These are phyloP conservation scores for Calameuta filiformis DNA, from an alignment of 2,888 invertebrate genomes.

Conservation along the genomic window DNA sequence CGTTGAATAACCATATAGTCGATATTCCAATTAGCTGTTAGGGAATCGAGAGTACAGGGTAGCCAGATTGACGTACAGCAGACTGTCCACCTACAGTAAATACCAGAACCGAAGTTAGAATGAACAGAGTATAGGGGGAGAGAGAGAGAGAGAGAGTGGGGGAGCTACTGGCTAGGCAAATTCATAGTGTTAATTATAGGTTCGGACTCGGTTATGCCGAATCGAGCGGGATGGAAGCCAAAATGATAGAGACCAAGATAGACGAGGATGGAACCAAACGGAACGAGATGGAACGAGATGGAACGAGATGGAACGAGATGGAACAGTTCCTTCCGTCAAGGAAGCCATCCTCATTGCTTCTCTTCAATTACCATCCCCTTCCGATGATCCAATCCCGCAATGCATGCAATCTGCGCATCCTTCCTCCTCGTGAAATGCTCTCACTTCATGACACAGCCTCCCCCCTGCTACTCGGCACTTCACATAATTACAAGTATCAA, in stretches of 20 bases:
- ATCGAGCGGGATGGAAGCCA: too few species aligned
- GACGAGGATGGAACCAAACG: neutral
- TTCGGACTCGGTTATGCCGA: neutral
- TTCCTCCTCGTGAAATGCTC: neutral
- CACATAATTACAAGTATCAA: conserved; percentile 27
- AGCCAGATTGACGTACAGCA: too few species aligned
- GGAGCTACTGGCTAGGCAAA: conserved; percentile 14
- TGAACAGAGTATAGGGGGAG: neutral
- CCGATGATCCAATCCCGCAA: conserved; percentile 25
- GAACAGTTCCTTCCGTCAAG: neutral
- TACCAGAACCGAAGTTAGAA: too few species aligned
- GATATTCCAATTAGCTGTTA: too few species aligned
- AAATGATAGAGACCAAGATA: too few species aligned
- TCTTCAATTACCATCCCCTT: conserved; percentile 33
- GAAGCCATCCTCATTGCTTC: conserved; percentile 17
- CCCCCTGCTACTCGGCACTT: conserved; percentile 17
- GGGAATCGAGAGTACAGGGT: too few species aligned
- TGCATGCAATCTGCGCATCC: conserved; percentile 20
- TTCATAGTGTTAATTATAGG: conserved; percentile 23
- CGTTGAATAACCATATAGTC: too few species aligned
- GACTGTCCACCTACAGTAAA: too few species aligned
- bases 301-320: neutral
- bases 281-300: conserved; percentile 9
- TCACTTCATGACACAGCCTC: too few species aligned
- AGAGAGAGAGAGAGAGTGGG: conserved; percentile 5